A percentile compares a stretch with the other conserved stretches of the same genome.
Conservation (phyloP, 2,113 vertebrate genomes). For the Elephas maximus region DNA sequence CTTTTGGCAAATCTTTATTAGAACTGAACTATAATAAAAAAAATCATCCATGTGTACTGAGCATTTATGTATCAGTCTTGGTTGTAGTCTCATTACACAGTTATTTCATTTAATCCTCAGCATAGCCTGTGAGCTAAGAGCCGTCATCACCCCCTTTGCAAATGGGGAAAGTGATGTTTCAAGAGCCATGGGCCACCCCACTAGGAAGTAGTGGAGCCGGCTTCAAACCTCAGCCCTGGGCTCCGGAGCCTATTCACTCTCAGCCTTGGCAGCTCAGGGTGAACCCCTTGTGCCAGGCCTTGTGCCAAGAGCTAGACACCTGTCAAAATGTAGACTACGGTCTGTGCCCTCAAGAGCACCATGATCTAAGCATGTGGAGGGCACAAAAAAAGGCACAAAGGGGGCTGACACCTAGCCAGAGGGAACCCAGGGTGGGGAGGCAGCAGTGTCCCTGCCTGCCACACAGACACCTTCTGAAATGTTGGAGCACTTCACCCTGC, state of each 20-base stretch:
- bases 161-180: fast-evolving
- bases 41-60: too few relatives aligned
- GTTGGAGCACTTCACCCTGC: not conserved
- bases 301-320: not conserved
- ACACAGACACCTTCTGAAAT: fast-evolving
- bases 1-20: not conserved
- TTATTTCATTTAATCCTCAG: not conserved
- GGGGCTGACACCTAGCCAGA: not conserved
- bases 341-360: not conserved
- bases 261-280: not conserved
- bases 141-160: not conserved
- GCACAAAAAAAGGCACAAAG: too few relatives aligned
- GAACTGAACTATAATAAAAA: not conserved
- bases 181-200: fast-evolving
- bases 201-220: too few relatives aligned
- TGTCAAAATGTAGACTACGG: fast-evolving
- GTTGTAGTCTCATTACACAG: not conserved
- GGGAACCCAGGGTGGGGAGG: too few relatives aligned
- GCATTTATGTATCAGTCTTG: not conserved
- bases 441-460: fast-evolving
- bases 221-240: too few relatives aligned
- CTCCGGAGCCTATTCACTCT: not conserved
- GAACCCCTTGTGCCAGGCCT: not conserved
- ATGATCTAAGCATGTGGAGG: fast-evolving
- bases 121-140: not conserved